Evolutionary conservation across 2,797 vertebrate genomes (phyloP).

Genomic region (Hippoglossus hippoglossus): DNA sequence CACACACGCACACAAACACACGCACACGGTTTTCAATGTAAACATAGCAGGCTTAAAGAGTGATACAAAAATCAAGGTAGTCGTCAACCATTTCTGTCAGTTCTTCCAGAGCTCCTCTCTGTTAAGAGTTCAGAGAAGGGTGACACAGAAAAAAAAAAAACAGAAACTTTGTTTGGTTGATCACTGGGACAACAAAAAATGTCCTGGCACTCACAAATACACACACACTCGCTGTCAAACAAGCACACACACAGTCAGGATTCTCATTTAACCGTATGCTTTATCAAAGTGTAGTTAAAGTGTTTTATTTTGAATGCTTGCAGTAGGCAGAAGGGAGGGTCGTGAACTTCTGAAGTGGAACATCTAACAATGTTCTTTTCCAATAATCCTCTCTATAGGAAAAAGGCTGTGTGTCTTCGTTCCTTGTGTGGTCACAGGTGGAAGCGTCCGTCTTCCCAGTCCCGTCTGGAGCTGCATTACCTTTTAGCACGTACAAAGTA

Average conservation of each 20-base stretch:
- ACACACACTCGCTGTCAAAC: slow-evolving; percentile 17
- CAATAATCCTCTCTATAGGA: slow-evolving; percentile 66
- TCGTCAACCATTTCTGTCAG: slow-evolving; percentile 49
- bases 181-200: slow-evolving; percentile 53
- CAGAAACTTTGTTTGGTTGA: slow-evolving; percentile 50
- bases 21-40: slow-evolving; percentile 77
- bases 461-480: slow-evolving; percentile 84
- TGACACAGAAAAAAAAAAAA: slow-evolving; percentile 47
- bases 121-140: slow-evolving; percentile 46
- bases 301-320: slow-evolving; percentile 72
- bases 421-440: slow-evolving; percentile 66
- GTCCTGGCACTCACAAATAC: slow-evolving; percentile 48
- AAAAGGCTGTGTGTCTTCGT: slow-evolving; percentile 82
- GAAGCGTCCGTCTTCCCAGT: slow-evolving; percentile 35
- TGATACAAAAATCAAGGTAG: slow-evolving; percentile 83
- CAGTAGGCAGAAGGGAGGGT: slow-evolving; percentile 71
- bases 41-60: slow-evolving; percentile 86
- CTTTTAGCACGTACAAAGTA: slow-evolving; percentile 99
- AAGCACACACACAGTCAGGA: slow-evolving; percentile 29
- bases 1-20: slow-evolving; percentile 45
- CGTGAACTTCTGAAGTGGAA: slow-evolving; percentile 76
- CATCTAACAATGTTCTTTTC: slow-evolving; percentile 72
- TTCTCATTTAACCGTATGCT: slow-evolving; percentile 58
- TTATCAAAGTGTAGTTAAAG: slow-evolving; percentile 79
- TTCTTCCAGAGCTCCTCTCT: slow-evolving; percentile 43